Evolutionary conservation across 2,797 vertebrate species (phyloP).

Genomic region (Cyprinodon diabolis): DNA sequence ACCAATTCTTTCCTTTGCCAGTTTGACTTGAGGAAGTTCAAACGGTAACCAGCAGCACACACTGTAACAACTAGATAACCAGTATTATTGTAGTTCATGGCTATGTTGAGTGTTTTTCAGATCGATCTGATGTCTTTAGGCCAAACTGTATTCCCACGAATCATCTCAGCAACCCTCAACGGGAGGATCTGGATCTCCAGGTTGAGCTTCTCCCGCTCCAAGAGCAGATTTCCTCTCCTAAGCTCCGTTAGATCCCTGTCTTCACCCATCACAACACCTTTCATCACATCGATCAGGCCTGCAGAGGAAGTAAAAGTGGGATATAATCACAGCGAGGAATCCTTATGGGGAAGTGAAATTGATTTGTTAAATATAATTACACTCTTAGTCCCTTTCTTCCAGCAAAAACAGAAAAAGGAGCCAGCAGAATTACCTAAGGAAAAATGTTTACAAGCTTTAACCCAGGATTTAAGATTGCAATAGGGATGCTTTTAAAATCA

Average conservation of each 20-base stretch:
- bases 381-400: background rate
- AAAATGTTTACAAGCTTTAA: background rate
- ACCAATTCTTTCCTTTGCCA: background rate
- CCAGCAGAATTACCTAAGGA: background rate
- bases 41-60: background rate
- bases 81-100: background rate
- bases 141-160: background rate
- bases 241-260: constrained; percentile 36
- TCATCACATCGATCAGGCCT: background rate
- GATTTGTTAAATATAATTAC: background rate
- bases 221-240: constrained; percentile 54
- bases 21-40: background rate
- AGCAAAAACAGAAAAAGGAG: background rate
- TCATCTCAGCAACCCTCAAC: constrained; percentile 40
- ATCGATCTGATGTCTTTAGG: background rate
- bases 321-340: background rate
- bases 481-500: background rate
- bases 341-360: background rate
- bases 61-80: background rate
- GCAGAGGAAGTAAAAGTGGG: background rate
- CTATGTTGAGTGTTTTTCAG: background rate
- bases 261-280: fast-evolving
- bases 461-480: no score
- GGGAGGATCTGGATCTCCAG: constrained; percentile 60
- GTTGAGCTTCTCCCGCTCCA: constrained; percentile 64